Evolutionary conservation across 2,113 vertebrate species (phyloP).

Genomic region (Gadus macrocephalus): DNA sequence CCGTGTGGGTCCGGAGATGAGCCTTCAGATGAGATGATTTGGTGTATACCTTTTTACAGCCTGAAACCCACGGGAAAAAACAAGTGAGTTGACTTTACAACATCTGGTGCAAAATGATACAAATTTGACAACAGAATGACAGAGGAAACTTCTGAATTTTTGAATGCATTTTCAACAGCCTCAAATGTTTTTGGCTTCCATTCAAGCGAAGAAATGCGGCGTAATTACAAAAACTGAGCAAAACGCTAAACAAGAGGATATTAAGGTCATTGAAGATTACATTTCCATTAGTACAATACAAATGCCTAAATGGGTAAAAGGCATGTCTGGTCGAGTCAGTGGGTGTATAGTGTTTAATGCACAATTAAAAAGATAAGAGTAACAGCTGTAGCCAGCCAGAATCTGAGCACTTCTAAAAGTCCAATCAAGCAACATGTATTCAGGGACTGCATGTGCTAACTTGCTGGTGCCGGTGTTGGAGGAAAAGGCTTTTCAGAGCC

Average conservation of each 20-base stretch:
- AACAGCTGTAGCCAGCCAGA: constrained; percentile 22
- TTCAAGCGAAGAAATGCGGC: too few relatives aligned
- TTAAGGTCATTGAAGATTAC: too few relatives aligned
- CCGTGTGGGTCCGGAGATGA: constrained; percentile 69
- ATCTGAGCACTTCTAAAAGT: constrained; percentile 31
- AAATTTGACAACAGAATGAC: constrained; percentile 16
- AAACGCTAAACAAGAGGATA: too few relatives aligned
- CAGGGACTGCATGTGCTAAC: constrained; percentile 44
- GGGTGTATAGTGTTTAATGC: constrained; percentile 1
- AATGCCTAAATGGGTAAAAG: constrained; percentile 2
- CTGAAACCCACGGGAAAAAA: constrained; percentile 51
- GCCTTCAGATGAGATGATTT: constrained; percentile 71
- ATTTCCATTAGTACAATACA: too few relatives aligned
- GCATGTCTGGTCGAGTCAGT: too few relatives aligned
- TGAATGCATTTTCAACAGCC: too few relatives aligned
- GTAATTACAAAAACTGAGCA: too few relatives aligned
- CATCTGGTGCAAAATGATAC: constrained; percentile 20
- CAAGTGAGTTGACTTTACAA: constrained; percentile 14
- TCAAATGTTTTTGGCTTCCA: too few relatives aligned
- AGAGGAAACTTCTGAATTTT: too few relatives aligned
- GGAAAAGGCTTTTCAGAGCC: constrained; percentile 44
- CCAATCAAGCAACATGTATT: constrained; percentile 1
- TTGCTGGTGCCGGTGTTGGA: constrained; percentile 17
- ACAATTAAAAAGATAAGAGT: constrained; percentile 32
- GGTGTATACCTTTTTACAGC: constrained; percentile 72